Evolutionary conservation across 2,113 vertebrate species (phyloP).

Genomic region (Cyprinodon variegatus): DNA sequence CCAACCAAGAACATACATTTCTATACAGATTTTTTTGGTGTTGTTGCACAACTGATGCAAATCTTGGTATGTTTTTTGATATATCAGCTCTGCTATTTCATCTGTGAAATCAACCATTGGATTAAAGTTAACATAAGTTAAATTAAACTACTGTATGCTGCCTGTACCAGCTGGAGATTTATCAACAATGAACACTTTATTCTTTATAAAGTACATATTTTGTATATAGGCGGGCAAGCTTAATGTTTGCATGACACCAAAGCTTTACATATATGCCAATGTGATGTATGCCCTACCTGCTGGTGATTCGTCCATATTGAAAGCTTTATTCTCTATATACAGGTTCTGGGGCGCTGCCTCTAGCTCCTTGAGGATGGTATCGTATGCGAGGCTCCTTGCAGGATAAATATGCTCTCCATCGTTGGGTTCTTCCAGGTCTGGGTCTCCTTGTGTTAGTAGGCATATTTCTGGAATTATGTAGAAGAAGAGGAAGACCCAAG

Average conservation of each 20-base stretch:
- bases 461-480: conserved; percentile 90
- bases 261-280: not conserved
- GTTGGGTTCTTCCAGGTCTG: conserved; percentile 75
- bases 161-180: conserved; percentile 83
- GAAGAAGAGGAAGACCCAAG: conserved; percentile 85
- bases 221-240: no score
- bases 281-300: conserved; percentile 74
- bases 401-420: conserved; percentile 86
- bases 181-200: conserved; percentile 91
- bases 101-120: not conserved
- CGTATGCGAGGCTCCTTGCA: conserved; percentile 84
- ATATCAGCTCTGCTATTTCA: not conserved
- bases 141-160: not conserved
- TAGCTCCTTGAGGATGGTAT: conserved; percentile 87
- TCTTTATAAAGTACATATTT: conserved; percentile 76
- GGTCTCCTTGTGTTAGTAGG: conserved; percentile 77
- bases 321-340: conserved; percentile 92
- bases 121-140: not conserved
- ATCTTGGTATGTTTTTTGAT: not conserved
- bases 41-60: not conserved
- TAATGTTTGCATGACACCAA: not conserved
- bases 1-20: not conserved
- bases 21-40: no score
- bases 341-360: conserved; percentile 79
- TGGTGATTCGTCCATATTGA: conserved; percentile 88